Evolutionary conservation across 2,797 vertebrate genomes (phyloP), one percentile per base, ranked within the genome.

Genomic region (Steatocranus sp.): DNA sequence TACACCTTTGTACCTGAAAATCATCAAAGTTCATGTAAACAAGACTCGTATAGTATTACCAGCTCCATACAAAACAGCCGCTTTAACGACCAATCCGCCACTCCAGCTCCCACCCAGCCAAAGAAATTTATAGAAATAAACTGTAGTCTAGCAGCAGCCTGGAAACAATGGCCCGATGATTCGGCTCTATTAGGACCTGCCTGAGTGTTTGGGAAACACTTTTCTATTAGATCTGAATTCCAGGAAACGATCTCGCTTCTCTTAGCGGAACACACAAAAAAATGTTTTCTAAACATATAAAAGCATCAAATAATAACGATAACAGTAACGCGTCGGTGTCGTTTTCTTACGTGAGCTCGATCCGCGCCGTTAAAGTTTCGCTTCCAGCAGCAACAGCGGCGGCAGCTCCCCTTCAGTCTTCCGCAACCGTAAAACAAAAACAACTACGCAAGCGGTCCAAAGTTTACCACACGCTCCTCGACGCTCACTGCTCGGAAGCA

Each of bases 331-430:
- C 18, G 32, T 82, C 6, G 5, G 53, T 17, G 61, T 51, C 1
- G 50, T 76, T 79, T 32, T 75, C 89, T 92, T 89, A 91, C 91
- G 46, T 89, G 81, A 79, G 53, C 10, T 82, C 36, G 89, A 23
- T 84, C 18, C 20, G 79, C 20, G 77, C 6, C 70, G 8, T 53
- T 18, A 20, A 46, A 83, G 86, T 91, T 89, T 92, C 86, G 83
- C 73, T 91, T 89, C 85, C 84, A 75, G 78, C 46, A 11, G 73
- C 74, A 3, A 25, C 25, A 9, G 30, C 83, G 18, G 77, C 41
- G 66, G 11, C 25, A 11, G 46, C 30, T 76, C 53, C 27, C 51
- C 48, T 7, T 30, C 76, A 3, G 23, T 73, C 87, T 88, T 89
- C 90, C 86, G 84, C 81, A 50, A 43, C 84, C 80, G 70, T 4